phyloP scores from a whole-genome alignment of 1,140 invertebrate genomes.

The Sycobia sp. region DNA sequence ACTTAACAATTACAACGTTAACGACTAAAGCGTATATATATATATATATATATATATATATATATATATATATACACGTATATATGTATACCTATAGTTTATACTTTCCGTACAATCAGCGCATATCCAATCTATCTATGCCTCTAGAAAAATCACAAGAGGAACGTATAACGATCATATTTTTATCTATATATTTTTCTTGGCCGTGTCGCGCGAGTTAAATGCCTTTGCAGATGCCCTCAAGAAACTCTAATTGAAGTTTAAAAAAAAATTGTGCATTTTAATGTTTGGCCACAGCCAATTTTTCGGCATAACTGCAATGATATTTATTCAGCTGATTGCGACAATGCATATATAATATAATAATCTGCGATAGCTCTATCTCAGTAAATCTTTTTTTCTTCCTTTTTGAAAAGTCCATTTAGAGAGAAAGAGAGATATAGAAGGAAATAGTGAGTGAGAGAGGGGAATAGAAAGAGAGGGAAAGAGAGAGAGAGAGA shows the following conservation, averaged over 20 bases:
- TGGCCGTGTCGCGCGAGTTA: background rate
- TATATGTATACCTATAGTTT: slow-evolving; percentile 19
- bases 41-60: slow-evolving; percentile 35
- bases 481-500: too few species aligned
- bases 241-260: slow-evolving; percentile 19
- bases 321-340: background rate
- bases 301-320: slow-evolving; percentile 10
- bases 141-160: slow-evolving; percentile 32
- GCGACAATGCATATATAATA: background rate
- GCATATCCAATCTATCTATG: slow-evolving; percentile 21
- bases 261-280: background rate
- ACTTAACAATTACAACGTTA: slow-evolving; percentile 35
- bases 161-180: slow-evolving; percentile 24
- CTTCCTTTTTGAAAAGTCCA: too few species aligned
- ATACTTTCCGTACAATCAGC: slow-evolving; percentile 21
- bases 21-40: slow-evolving; percentile 34
- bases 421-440: slow-evolving; percentile 3
- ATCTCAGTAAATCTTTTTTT: background rate
- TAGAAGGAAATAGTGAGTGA: too few species aligned
- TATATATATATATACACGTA: slow-evolving; percentile 27
- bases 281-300: background rate
- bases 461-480: too few species aligned
- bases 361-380: too few species aligned
- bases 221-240: slow-evolving; percentile 14
- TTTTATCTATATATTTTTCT: slow-evolving; percentile 3